Conservation (phyloP, 2,113 vertebrate genomes). For the Benitochromis conjunctus region DNA sequence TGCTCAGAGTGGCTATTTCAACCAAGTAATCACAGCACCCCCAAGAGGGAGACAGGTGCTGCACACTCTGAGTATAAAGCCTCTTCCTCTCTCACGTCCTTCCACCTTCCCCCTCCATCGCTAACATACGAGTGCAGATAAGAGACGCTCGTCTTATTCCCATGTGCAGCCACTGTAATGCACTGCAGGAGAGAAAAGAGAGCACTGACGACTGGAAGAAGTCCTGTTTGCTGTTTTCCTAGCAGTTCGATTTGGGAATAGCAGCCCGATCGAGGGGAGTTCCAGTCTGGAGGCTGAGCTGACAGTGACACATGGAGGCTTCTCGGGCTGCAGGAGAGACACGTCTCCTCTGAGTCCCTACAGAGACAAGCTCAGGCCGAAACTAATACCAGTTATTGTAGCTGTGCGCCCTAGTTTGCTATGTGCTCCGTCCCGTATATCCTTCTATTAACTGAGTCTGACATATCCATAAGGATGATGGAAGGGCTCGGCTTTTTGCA, state of each 20-base stretch:
- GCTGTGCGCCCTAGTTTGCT: constrained; percentile 39
- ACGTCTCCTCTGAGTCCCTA: constrained; percentile 19
- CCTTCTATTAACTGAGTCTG: constrained; percentile 56
- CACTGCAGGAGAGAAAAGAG: constrained; percentile 33
- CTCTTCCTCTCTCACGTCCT: constrained; percentile 27
- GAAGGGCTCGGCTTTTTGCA: constrained; percentile 47
- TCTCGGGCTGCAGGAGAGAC: constrained; percentile 39
- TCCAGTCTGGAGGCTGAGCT: constrained; percentile 37
- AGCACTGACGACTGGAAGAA: background rate
- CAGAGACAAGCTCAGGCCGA: constrained; percentile 35
- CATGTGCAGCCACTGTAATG: constrained; percentile 31
- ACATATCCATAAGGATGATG: constrained; percentile 61
- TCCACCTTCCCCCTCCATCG: background rate
- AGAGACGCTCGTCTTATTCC: constrained; percentile 28
- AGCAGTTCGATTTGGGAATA: constrained; percentile 50
- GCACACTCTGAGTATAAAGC: constrained; percentile 29
- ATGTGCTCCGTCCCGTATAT: constrained; percentile 41
- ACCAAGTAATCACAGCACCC: constrained; percentile 71
- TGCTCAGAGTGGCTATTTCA: constrained; percentile 46
- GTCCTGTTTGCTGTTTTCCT: constrained; percentile 50
- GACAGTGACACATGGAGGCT: constrained; percentile 61
- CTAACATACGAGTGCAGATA: constrained; percentile 34
- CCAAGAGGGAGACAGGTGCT: constrained; percentile 61
- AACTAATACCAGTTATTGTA: constrained; percentile 60
- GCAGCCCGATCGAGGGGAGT: background rate